Percentiles rank a stretch among this genome's conserved stretches.
phyloP scores from a whole-genome alignment of 2,888 invertebrate genomes.

The Podabrus alpinus region DNA sequence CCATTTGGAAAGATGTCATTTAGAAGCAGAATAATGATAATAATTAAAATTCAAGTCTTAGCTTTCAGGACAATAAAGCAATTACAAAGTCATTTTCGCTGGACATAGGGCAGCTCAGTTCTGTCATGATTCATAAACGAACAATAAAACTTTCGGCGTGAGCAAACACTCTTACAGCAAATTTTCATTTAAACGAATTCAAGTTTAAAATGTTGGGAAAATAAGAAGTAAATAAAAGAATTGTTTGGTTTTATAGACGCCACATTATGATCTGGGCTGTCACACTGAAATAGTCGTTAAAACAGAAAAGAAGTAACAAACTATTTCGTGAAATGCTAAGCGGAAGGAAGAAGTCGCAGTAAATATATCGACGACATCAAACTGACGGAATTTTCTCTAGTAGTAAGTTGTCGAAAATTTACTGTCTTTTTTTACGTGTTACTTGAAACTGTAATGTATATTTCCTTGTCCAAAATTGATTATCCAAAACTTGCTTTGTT shows the following conservation, averaged over 20 bases:
- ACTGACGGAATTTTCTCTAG: conserved; percentile 39
- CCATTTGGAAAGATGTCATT: conserved; percentile 25
- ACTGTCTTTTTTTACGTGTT: conserved; percentile 34
- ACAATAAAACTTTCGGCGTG: not conserved
- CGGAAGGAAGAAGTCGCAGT: conserved; percentile 46
- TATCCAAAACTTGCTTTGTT: conserved; percentile 9
- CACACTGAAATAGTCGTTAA: conserved; percentile 33
- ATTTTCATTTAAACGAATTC: not conserved
- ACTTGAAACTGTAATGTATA: conserved; percentile 33
- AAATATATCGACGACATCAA: conserved; percentile 44
- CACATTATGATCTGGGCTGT: conserved; percentile 5
- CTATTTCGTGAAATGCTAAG: conserved; percentile 39
- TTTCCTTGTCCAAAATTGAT: conserved; percentile 19
- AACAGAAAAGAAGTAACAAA: conserved; percentile 34
- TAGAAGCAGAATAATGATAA: conserved; percentile 41
- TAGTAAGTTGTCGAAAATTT: conserved; percentile 35
- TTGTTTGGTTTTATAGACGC: not conserved
- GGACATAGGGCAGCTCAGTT: conserved; percentile 23
- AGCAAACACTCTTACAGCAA: not conserved
- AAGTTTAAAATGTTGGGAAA: not conserved
- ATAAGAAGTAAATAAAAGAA: not conserved
- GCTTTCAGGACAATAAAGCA: conserved; percentile 49
- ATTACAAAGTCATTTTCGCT: conserved; percentile 35
- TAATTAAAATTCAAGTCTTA: conserved; percentile 49
- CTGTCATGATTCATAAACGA: not conserved